Evolutionary conservation across 2,888 invertebrate species (phyloP), one percentile per base, ranked within the genome.

Genomic region (Lasioglossum zephyrum): DNA sequence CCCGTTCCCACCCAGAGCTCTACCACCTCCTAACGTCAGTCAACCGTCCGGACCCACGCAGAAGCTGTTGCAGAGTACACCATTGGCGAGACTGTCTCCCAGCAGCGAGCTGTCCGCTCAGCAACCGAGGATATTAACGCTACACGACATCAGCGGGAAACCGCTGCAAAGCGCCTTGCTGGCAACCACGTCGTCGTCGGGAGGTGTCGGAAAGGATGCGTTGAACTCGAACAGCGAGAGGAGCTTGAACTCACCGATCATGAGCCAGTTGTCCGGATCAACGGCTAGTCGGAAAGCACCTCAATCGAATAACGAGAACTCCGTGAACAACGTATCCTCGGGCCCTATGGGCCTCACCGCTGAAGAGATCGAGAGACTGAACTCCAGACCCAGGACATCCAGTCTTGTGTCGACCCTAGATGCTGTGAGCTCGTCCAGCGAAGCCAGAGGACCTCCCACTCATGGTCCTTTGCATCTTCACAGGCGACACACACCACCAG

Each of bases 141-240:
- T 99, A 57, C 98, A 98, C 95, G 99, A 99, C 94, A 98, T 99
- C 93, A 98, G 98, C 87, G 99, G 99, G 0, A 98, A 98, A 93
- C 98, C 98, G 0, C 95, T 98, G 75, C 98, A 98, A 94, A 98
- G 98, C 91, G 98, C 98, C 0, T 95, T 99, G 22, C 95, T 99
- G 84, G 98, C 98, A 6, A 98, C 98, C 6, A 98, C 98, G 1
- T 98, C 98, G 4, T 98, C 98, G 92, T 98, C 98, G 0, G 98
- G 98, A 1, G 98, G 98, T 4, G 98, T 98, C 1, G 98, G 98
- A 16, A 98, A 98, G 95, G 98, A 98, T 95, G 98, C 97, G n/a
- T 96, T 98, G 70, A 98, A 98, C 95, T 98, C 98, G 92, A 98
- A 98, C 94, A 98, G 98, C 95, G 98, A 99, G 95, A 96, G 98